Evolutionary conservation across 2,797 vertebrate species (phyloP).

Genomic region (Centropyge bicolor): DNA sequence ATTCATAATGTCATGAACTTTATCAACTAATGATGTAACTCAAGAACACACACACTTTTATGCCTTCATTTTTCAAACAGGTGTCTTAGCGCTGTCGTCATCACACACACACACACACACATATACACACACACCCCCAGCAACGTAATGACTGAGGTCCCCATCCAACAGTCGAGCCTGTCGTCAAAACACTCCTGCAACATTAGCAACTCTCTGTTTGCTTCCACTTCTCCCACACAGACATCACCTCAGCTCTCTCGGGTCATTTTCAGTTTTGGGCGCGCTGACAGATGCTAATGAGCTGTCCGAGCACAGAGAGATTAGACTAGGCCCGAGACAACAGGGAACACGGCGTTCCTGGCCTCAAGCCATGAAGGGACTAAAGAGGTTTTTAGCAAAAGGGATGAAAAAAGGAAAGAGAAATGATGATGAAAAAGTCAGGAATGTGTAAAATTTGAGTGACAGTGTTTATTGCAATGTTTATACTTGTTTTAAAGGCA

Average conservation of each 20-base stretch:
- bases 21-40: neutral
- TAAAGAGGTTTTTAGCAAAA: conserved; percentile 29
- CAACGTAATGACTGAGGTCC: conserved; percentile 25
- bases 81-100: neutral
- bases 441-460: neutral
- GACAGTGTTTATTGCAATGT: neutral
- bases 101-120: neutral
- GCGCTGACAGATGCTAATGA: conserved; percentile 70
- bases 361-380: conserved; percentile 39
- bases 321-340: conserved; percentile 47
- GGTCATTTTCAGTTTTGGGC: conserved; percentile 49
- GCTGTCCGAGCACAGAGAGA: conserved; percentile 60
- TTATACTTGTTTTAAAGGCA: neutral
- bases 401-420: conserved; percentile 2
- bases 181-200: conserved; percentile 55
- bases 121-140: neutral
- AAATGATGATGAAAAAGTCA: conserved; percentile 7
- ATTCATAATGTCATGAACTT: conserved; percentile 28
- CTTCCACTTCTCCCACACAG: conserved; percentile 37
- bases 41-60: conserved; percentile 6
- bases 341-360: conserved; percentile 50
- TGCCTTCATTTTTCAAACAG: conserved; percentile 18
- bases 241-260: conserved; percentile 52
- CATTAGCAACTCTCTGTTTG: conserved; percentile 42
- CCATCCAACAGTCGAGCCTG: conserved; percentile 27